Percentiles rank a stretch among this genome's conserved stretches.
phyloP scores from a whole-genome alignment of 2,113 vertebrate genomes.

The Chaetops frenatus region DNA sequence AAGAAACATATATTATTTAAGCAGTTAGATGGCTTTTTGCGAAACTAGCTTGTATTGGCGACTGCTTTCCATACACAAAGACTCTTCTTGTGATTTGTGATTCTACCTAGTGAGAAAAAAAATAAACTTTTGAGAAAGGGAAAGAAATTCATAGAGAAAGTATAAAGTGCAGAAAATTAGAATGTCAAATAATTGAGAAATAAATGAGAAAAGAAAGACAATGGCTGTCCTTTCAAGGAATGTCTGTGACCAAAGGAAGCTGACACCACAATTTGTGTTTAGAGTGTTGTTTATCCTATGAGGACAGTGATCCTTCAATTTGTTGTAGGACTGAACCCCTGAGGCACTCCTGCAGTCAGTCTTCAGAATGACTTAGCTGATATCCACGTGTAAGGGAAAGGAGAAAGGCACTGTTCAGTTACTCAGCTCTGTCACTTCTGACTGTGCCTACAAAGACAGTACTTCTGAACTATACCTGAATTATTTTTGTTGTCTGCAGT shows the following conservation, averaged over 20 bases:
- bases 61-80: not conserved
- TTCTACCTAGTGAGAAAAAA: not conserved
- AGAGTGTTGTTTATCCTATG: not conserved
- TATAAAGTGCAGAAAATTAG: not conserved
- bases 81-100: not conserved
- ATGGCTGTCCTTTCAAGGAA: not conserved
- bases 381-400: not conserved
- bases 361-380: not conserved
- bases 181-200: not conserved
- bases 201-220: not conserved
- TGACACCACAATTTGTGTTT: not conserved
- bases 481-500: not conserved
- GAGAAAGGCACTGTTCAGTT: not conserved
- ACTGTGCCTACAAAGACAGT: not conserved
- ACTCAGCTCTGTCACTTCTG: not conserved
- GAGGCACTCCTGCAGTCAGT: not conserved
- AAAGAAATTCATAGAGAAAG: rapidly evolving
- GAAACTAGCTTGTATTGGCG: not conserved
- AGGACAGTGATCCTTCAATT: not conserved
- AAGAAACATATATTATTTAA: not conserved
- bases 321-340: not conserved
- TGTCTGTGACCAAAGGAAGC: not conserved
- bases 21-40: not conserved
- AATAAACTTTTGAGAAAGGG: not conserved
- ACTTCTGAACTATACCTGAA: not conserved